Evolutionary conservation across 2,888 invertebrate genomes (phyloP).

Genomic region (Hetaerina titia): DNA sequence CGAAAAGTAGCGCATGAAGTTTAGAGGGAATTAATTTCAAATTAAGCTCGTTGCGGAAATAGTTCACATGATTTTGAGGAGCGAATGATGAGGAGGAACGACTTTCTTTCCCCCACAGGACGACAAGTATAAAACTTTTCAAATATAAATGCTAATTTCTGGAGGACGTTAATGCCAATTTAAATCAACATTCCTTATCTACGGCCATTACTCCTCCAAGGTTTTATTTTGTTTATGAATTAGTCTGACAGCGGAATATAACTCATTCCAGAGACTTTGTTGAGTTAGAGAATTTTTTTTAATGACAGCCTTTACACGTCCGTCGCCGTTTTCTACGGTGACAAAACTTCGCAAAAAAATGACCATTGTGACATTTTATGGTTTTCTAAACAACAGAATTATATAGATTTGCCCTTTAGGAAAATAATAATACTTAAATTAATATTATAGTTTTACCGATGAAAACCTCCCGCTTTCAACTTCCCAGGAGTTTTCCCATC

Average conservation of each 20-base stretch:
- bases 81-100: neutral
- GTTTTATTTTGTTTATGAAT: neutral
- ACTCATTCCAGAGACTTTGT: neutral
- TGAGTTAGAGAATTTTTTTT: neutral
- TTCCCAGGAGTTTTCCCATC: too few species aligned
- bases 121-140: neutral
- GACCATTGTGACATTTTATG: too few species aligned
- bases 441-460: too few species aligned
- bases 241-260: neutral
- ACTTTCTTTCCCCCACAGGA: neutral
- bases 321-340: neutral
- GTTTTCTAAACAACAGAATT: too few species aligned
- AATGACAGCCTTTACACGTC: neutral
- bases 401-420: too few species aligned
- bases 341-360: too few species aligned
- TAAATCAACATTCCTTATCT: neutral
- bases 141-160: neutral
- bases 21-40: too few species aligned
- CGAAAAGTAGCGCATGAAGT: too few species aligned
- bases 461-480: too few species aligned
- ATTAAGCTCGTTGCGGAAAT: too few species aligned
- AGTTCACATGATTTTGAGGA: neutral
- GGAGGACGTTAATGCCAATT: neutral
- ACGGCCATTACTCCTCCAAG: neutral
- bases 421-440: too few species aligned